A percentile compares a stretch with the other conserved stretches of the same genome.
Conservation (phyloP, 23 tunicate genomes). For the Halocynthia aurantium region DNA sequence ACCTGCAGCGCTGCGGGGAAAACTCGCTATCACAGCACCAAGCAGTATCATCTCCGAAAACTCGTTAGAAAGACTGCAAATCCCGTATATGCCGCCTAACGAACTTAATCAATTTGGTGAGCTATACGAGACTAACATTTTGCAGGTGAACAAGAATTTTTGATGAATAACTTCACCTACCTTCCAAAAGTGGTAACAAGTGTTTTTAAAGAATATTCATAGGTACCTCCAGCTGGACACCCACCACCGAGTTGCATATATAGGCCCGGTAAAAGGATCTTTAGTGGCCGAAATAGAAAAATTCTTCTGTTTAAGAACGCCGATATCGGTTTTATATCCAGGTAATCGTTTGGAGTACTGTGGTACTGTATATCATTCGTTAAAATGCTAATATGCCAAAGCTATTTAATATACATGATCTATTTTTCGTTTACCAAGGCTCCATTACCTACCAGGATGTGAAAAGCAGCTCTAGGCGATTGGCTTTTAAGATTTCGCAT, state of each 20-base stretch:
- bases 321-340: constrained; percentile 17
- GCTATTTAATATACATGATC: background rate
- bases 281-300: constrained; percentile 51
- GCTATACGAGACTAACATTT: no score
- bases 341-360: background rate
- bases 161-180: no score
- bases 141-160: no score
- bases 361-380: no score
- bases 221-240: constrained; percentile 71
- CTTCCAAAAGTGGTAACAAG: no score
- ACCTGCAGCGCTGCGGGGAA: no score
- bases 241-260: constrained; percentile 68
- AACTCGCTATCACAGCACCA: no score
- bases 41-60: no score
- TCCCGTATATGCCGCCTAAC: no score
- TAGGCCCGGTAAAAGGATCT: constrained; percentile 58
- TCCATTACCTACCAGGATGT: constrained; percentile 56
- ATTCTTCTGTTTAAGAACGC: constrained; percentile 58
- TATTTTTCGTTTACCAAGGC: constrained; percentile 21
- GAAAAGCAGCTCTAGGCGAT: constrained; percentile 31
- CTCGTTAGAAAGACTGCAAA: no score
- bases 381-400: no score
- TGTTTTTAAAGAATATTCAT: constrained; percentile 47
- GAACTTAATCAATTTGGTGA: no score
- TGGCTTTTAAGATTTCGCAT: constrained; percentile 67